Conservation (phyloP, 2,113 vertebrate genomes). For the Rana temporaria region DNA sequence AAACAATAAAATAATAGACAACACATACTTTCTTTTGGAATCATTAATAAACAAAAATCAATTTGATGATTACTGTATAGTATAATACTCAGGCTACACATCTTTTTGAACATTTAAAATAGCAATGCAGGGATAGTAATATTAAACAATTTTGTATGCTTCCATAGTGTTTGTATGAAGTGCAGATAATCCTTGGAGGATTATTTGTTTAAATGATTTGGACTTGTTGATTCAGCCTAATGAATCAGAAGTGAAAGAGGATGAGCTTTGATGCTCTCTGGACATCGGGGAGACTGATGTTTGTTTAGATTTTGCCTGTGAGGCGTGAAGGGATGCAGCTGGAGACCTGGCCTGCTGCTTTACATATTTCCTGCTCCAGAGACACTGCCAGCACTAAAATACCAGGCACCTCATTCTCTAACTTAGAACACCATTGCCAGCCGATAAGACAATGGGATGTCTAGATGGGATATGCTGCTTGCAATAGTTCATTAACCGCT, state of each 20-base stretch:
- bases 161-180: conserved; percentile 30
- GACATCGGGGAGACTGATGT: conserved; percentile 6
- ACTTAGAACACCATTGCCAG: conserved; percentile 5
- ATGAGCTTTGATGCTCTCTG: conserved; percentile 44
- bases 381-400: conserved; percentile 25
- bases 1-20: no score
- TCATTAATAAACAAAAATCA: no score
- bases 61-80: no score
- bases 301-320: conserved; percentile 54
- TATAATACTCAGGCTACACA: no score
- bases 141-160: neutral
- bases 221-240: conserved; percentile 21
- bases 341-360: conserved; percentile 52
- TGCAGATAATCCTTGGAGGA: neutral
- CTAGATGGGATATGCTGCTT: neutral
- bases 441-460: neutral
- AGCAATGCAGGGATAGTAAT: neutral
- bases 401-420: conserved; percentile 23
- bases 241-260: neutral
- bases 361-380: conserved; percentile 22
- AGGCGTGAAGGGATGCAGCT: conserved; percentile 53
- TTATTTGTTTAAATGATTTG: conserved; percentile 30
- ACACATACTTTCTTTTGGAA: no score
- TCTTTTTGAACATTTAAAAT: neutral
- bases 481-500: no score